phyloP scores from a whole-genome alignment of 1,140 invertebrate genomes.

The Potamilus streckersoni region DNA sequence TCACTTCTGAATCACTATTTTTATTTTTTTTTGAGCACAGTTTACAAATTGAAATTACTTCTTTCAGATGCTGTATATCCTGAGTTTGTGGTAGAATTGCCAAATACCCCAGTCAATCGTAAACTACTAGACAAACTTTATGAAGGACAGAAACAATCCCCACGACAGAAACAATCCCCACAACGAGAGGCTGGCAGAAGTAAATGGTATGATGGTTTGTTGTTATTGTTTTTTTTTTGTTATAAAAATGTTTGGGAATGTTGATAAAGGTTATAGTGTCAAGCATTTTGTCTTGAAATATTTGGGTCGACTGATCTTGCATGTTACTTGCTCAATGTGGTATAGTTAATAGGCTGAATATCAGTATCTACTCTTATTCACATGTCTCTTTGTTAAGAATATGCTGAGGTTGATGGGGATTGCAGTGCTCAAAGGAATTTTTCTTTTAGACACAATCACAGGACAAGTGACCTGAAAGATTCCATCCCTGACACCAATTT shows the following conservation, averaged over 20 bases:
- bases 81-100: slow-evolving; percentile 22
- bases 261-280: neutral
- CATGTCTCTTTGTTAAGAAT: too few species aligned
- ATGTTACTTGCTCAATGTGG: neutral
- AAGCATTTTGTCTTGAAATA: neutral
- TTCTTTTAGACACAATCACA: too few species aligned
- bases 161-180: slow-evolving; percentile 11
- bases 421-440: too few species aligned
- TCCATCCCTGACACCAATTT: too few species aligned
- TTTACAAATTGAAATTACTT: neutral
- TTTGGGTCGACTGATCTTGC: neutral
- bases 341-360: too few species aligned
- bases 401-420: too few species aligned
- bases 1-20: neutral
- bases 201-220: neutral
- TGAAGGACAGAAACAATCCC: slow-evolving; percentile 22
- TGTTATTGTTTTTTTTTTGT: neutral
- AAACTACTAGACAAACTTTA: slow-evolving; percentile 12
- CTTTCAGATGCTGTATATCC: slow-evolving; percentile 38
- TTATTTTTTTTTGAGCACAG: neutral
- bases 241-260: neutral
- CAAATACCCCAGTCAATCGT: slow-evolving; percentile 14
- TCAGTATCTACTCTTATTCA: too few species aligned
- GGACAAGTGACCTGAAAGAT: too few species aligned
- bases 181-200: neutral